Conservation (phyloP, 2,888 invertebrate species). For the Cephalotes varians region DNA sequence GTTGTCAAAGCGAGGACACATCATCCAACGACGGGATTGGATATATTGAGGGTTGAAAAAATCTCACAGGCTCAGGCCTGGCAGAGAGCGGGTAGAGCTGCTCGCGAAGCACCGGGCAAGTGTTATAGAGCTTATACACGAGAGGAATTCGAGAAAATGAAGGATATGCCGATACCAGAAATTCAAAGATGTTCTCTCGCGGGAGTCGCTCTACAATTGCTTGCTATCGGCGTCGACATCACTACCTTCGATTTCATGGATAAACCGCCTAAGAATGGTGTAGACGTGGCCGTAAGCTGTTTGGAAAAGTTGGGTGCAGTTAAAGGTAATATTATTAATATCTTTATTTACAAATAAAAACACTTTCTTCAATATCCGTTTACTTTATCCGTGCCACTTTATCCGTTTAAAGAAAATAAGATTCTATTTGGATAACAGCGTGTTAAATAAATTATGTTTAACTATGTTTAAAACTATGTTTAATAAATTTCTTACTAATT, state of each 20-base stretch:
- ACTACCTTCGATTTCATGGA: slow-evolving; percentile 96
- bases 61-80: slow-evolving; percentile 97
- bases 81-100: slow-evolving; percentile 97
- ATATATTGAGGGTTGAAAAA: slow-evolving; percentile 92
- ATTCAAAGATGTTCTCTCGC: slow-evolving; percentile 91
- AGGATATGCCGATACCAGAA: slow-evolving; percentile 93
- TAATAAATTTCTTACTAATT: slow-evolving; percentile 19
- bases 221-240: slow-evolving; percentile 94
- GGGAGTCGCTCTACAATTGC: slow-evolving; percentile 92
- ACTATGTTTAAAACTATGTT: not conserved
- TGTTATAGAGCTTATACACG: slow-evolving; percentile 96
- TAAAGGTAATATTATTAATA: slow-evolving; percentile 74
- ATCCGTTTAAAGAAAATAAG: not conserved
- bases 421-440: not conserved
- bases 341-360: slow-evolving; percentile 6
- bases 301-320: slow-evolving; percentile 88
- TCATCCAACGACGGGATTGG: slow-evolving; percentile 93
- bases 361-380: not conserved
- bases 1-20: slow-evolving; percentile 95
- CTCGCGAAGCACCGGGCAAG: slow-evolving; percentile 93
- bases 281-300: slow-evolving; percentile 89
- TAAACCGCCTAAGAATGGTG: slow-evolving; percentile 91
- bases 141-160: slow-evolving; percentile 91
- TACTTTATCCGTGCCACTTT: too few species aligned
- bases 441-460: too few species aligned